Evolutionary conservation across 2,797 vertebrate genomes (phyloP).

Genomic region (Alcedo quadribrachys): DNA sequence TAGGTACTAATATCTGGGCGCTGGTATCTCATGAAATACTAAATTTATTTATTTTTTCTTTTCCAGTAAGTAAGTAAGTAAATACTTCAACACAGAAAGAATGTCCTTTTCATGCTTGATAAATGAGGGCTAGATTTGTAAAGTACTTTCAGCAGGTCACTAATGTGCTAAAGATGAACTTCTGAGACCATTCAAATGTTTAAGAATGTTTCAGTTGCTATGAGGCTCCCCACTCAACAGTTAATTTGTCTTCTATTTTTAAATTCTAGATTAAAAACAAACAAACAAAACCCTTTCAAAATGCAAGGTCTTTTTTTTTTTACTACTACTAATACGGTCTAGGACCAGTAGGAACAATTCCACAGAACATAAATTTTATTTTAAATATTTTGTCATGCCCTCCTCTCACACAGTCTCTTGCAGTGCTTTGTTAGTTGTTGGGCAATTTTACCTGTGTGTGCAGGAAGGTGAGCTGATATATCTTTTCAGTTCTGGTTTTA

Average conservation of each 20-base stretch:
- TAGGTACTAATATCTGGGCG: conserved; percentile 39
- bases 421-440: rapidly evolving
- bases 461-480: rapidly evolving
- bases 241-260: background rate
- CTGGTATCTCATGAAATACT: conserved; percentile 19
- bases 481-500: background rate
- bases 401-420: rapidly evolving
- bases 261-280: background rate
- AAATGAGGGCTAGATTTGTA: background rate
- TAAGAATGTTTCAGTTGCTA: background rate
- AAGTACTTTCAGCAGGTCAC: conserved; percentile 13
- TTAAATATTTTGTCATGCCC: background rate
- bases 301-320: background rate
- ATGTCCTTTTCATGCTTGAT: background rate
- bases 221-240: background rate
- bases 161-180: background rate
- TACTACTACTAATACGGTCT: background rate
- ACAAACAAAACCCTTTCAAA: background rate
- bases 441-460: rapidly evolving
- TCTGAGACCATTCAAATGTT: background rate
- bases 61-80: background rate
- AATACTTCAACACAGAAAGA: background rate
- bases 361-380: background rate
- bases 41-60: no score
- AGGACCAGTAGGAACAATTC: background rate